Evolutionary conservation across 2,888 invertebrate species (phyloP), one percentile per base, ranked within the genome.

Genomic region (Cylindroiulus punctatus): DNA sequence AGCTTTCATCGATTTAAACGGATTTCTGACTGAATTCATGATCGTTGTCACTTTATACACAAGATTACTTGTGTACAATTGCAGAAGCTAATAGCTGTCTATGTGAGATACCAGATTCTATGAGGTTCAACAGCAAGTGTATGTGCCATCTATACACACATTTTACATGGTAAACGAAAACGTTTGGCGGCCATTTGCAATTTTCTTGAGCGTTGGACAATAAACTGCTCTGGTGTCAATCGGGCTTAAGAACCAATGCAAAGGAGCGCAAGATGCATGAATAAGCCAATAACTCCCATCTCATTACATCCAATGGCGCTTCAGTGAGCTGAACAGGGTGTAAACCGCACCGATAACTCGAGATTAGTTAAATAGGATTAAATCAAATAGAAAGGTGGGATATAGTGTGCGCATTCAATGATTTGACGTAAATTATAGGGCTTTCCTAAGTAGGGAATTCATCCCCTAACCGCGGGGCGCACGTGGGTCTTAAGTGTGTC

Each of bases 201-300:
- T 52, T 52, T 52, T 52, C 52, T 19, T n/a, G n/a, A n/a, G 4
- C 14, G 52, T 52, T n/a, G 19, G 52, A 52, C n/a, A 19, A 52
- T 52, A 52, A 12, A n/a, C 19, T n/a, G n/a, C 14, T 8, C 19
- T 52, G 3, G 52, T n/a, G 52, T 52, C 52, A 52, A 76, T 76
- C 0, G 76, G 76, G 76, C 76, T 76, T 76, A 76, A 76, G 76
- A 76, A 30, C 14, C 30, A 30, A 30, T 76, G 76, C 14, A 76
- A 76, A 76, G 76, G 76, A 76, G 76, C 30, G 76, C 30, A 76
- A 30, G 76, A 76, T 30, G 76, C 76, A 76, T 76, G 76, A 76
- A 76, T 76, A 76, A 76, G 76, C 76, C 76, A 76, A 76, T 76
- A 76, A 76, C 76, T 76, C 76, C 76, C 76, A 76, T 76, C 76